These are phyloP conservation scores for Hecatera dysodea DNA, from an alignment of 2,888 invertebrate genomes.

Conservation along the genomic window DNA sequence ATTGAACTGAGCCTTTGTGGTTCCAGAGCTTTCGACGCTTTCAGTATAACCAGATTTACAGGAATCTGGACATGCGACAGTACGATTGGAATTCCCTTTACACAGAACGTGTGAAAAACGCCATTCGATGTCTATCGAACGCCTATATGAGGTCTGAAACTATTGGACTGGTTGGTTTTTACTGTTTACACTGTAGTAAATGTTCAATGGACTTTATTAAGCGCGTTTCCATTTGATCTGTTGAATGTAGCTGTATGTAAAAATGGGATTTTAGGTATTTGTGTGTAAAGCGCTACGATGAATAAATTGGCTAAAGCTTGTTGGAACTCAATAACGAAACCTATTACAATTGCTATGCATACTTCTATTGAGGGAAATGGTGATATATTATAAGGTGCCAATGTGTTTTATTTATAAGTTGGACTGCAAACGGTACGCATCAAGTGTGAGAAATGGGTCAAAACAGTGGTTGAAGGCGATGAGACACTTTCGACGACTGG, in stretches of 20 bases:
- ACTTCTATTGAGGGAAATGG: slow-evolving; percentile 19
- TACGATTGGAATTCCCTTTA: slow-evolving; percentile 58
- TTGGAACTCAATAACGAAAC: slow-evolving; percentile 1
- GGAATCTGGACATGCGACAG: slow-evolving; percentile 37
- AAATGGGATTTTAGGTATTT: slow-evolving; percentile 14
- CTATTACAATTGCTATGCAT: not conserved
- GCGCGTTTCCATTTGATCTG: slow-evolving; percentile 20
- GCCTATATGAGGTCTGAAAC: slow-evolving; percentile 45
- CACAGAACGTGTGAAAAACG: slow-evolving; percentile 51
- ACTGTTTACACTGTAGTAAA: slow-evolving; percentile 38
- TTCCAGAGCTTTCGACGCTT: slow-evolving; percentile 21
- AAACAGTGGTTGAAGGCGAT: slow-evolving; percentile 41
- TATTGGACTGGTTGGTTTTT: slow-evolving; percentile 32
- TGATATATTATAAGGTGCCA: slow-evolving; percentile 34
- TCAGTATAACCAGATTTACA: slow-evolving; percentile 52
- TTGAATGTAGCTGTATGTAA: slow-evolving; percentile 15
- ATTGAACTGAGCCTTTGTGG: slow-evolving; percentile 31
- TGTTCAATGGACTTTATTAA: slow-evolving; percentile 45
- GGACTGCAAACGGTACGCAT: slow-evolving; percentile 52
- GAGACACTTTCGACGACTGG: slow-evolving; percentile 50
- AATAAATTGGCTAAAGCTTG: slow-evolving; percentile 2
- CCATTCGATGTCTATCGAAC: slow-evolving; percentile 45
- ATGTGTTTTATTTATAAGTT: slow-evolving; percentile 60
- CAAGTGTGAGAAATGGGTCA: slow-evolving; percentile 63
- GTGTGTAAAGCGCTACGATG: not conserved